Percentiles rank a stretch among this genome's conserved stretches.
Evolutionary conservation across 1,140 invertebrate species (phyloP).

Genomic region (Homalodisca vitripennis): DNA sequence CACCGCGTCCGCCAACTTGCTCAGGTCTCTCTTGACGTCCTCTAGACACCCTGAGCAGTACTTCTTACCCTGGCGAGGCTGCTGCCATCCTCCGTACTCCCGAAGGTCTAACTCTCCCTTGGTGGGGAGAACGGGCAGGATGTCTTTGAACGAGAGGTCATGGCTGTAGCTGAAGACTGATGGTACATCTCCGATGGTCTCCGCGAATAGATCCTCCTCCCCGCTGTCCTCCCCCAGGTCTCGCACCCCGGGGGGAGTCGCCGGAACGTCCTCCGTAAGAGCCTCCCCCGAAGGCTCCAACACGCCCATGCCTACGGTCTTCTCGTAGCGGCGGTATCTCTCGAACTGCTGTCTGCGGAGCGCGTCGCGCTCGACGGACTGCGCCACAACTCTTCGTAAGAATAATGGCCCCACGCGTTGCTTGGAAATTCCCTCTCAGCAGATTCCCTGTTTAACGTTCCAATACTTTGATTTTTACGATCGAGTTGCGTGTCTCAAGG

Average conservation of each 20-base stretch:
- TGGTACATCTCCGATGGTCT: not conserved
- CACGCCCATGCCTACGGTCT: too few relatives aligned
- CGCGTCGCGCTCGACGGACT: too few relatives aligned
- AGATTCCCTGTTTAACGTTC: too few relatives aligned
- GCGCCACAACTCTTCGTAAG: too few relatives aligned
- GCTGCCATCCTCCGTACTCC: not conserved
- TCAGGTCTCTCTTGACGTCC: slow-evolving; percentile 13
- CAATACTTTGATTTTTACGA: too few relatives aligned
- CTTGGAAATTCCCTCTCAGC: too few relatives aligned
- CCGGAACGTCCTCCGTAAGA: not conserved
- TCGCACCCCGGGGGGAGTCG: not conserved
- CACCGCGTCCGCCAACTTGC: not conserved
- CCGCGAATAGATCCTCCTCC: slow-evolving; percentile 3
- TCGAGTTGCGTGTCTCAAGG: too few relatives aligned
- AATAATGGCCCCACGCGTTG: too few relatives aligned
- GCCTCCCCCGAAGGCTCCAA: not conserved
- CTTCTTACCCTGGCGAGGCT: not conserved
- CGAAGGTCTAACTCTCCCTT: not conserved
- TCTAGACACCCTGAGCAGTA: not conserved
- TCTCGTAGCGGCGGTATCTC: too few relatives aligned
- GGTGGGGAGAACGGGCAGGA: not conserved
- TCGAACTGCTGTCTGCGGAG: too few relatives aligned
- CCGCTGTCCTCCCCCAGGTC: not conserved
- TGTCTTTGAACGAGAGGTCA: not conserved
- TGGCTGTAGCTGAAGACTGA: not conserved